Conservation (phyloP, 64 coral and sea anemone species). For the Stichodactyla helianthus region DNA sequence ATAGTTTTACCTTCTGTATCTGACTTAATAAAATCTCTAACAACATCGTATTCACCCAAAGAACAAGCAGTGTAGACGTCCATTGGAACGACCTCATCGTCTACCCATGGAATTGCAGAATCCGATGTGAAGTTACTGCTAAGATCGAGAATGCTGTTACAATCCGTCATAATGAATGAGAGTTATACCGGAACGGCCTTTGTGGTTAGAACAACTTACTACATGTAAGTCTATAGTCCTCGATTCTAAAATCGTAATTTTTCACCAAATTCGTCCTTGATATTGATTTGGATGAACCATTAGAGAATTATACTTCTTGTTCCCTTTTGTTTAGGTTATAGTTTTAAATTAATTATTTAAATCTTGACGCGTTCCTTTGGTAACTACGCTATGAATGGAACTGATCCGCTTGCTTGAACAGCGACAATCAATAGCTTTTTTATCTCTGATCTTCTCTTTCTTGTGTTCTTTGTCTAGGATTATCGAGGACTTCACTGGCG, state of each 20-base stretch:
- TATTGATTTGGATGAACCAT: background rate
- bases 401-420: background rate
- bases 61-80: slow-evolving; percentile 77
- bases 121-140: slow-evolving; percentile 37
- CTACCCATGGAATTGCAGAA: slow-evolving; percentile 36
- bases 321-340: background rate
- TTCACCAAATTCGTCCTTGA: background rate
- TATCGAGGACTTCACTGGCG: background rate
- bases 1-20: slow-evolving; percentile 17
- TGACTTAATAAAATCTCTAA: slow-evolving; percentile 42
- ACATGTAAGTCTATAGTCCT: background rate
- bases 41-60: slow-evolving; percentile 55
- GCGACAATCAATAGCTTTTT: background rate
- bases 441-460: background rate
- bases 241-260: background rate
- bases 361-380: background rate
- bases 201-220: background rate
- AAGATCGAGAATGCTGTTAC: slow-evolving; percentile 17
- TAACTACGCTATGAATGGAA: background rate
- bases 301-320: background rate
- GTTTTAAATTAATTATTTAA: background rate
- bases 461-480: background rate
- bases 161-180: background rate
- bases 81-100: slow-evolving; percentile 65
- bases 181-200: background rate